Evolutionary conservation across 2,113 vertebrate species (phyloP), one percentile per base, ranked within the genome.

Genomic region (Ammodramus savannarum): DNA sequence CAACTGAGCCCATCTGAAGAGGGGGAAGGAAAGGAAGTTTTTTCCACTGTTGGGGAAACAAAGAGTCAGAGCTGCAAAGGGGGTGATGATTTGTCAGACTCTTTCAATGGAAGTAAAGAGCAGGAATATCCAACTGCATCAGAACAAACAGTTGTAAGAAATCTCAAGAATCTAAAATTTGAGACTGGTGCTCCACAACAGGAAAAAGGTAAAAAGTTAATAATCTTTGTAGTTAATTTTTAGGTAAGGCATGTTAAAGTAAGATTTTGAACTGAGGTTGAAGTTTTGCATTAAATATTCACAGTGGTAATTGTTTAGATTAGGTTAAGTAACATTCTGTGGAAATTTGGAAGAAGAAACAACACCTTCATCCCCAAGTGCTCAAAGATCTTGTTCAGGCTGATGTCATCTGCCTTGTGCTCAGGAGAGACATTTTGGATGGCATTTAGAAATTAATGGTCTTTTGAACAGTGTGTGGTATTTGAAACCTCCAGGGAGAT

Each of bases 401-500:
- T 92, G 63, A 77, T 95, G 63, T 68, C 39, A 43, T 84, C 59
- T 80, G 73, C 6, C 17, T 66, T 58, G 84, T 59, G 23, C 74
- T 91, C 43, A 62, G 52, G 48, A 82, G 61, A 85, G 73, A 57
- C 18, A 14, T 92, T 78, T 74, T 68, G 73, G 48, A 63, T 95
- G 54, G n/a, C 55, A 43, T 88, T 84, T 89, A 87, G 89, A 85
- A 89, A 85, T 92, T 77, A 87, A 71, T 78, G 69, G 39, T 82
- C 77, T 93, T 89, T 75, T 71, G 61, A 91, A 61, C 52, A 87
- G 16, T 31, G 14, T 73, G 54, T 85, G 44, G 81, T 79, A 73
- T 82, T 78, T 79, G 61, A 91, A 96, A 82, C 57, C 80, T 89
- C 32, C 22, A 44, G 80, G 58, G 84, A 95, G 69, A 67, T 57